Base-by-base conservation (phyloP, 2,113 vertebrate species). In the Callipepla californica region DNA sequence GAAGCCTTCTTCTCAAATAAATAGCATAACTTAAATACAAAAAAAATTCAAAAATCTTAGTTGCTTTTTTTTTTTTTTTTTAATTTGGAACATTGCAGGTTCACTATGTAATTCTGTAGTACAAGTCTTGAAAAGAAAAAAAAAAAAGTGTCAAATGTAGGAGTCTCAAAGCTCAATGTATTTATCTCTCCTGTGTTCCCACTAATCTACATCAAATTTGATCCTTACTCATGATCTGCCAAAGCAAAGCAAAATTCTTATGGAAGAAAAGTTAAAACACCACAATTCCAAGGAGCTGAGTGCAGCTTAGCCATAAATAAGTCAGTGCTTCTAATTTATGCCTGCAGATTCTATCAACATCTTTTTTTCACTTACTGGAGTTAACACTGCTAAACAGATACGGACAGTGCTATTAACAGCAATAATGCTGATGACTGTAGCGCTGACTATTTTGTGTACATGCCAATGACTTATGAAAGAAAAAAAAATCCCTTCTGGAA, bases 151-250 rank as follows among this genome's bases (percentile, higher is more conserved):
- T 74, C 14, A 13, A 19, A 2, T 40, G 17, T 25, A 50, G 26
- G 6, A 40, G 25, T 65, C 82, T 3, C 5, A 7, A 63, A 0
- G 0, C 6, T 77, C 40, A 83, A 8, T 76, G 32, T 6, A 45
- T 42, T 53, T 47, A 67, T 77, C 8, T 69, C 16, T 66, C 44
- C 30, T 55, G 25, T 61, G 38, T 44, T 94, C 62, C 66, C 4
- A 45, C 38, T 84, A 42, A 30, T 4, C 8, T 87, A 9, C 67
- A 61, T 30, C 6, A 68, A 73, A 12, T 69, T 75, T 80, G 48
- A 87, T 57, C n/a, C 75, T 90, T 44, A n/a, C 10, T 92, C 32
- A 91, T 91, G 79, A 87, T 19, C 42, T 87, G 45, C 36, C 42
- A 67, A 87, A 91, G 28, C 28, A 88, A 80, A 82, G n/a, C 13